Evolutionary conservation across 2,797 vertebrate genomes (phyloP).

Genomic region (Pelochelys cantorii): DNA sequence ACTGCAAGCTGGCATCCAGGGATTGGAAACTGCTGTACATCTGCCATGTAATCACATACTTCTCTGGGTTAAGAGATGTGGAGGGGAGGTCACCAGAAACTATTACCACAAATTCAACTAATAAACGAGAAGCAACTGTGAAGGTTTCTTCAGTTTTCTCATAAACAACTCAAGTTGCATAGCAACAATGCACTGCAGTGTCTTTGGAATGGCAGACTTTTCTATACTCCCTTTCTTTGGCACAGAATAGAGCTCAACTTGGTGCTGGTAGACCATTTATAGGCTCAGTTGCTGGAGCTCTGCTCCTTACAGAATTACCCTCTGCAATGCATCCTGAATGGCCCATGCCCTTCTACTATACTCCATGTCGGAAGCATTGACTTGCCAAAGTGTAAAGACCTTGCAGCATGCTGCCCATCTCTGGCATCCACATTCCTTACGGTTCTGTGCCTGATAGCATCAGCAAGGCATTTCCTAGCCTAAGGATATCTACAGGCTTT

Average conservation of each 20-base stretch:
- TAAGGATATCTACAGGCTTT: not conserved
- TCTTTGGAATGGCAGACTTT: conserved; percentile 40
- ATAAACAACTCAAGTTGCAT: conserved; percentile 76
- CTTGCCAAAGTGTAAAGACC: not conserved
- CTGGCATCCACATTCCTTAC: not conserved
- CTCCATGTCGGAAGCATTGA: not conserved
- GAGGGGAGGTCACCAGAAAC: conserved; percentile 60
- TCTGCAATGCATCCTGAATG: not conserved
- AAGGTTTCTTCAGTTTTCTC: conserved; percentile 67
- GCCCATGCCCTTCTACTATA: not conserved
- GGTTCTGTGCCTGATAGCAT: not conserved
- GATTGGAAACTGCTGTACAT: not conserved
- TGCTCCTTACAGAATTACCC: conserved; percentile 10
- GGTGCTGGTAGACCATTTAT: conserved; percentile 21
- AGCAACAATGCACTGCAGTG: conserved; percentile 74
- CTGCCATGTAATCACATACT: not conserved
- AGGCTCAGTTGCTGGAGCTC: conserved; percentile 17
- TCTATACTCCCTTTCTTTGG: not conserved
- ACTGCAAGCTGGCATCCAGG: conserved; percentile 32
- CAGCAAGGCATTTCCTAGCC: not conserved
- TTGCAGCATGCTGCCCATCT: conserved; percentile 10
- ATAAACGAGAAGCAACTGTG: conserved; percentile 68
- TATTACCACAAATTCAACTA: conserved; percentile 60
- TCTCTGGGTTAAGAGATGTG: conserved; percentile 26
- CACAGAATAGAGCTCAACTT: not conserved